A percentile compares a stretch with the other conserved stretches of the same genome.
Evolutionary conservation across 2,797 vertebrate species (phyloP).

Genomic region (Acestrorhynchus altus): DNA sequence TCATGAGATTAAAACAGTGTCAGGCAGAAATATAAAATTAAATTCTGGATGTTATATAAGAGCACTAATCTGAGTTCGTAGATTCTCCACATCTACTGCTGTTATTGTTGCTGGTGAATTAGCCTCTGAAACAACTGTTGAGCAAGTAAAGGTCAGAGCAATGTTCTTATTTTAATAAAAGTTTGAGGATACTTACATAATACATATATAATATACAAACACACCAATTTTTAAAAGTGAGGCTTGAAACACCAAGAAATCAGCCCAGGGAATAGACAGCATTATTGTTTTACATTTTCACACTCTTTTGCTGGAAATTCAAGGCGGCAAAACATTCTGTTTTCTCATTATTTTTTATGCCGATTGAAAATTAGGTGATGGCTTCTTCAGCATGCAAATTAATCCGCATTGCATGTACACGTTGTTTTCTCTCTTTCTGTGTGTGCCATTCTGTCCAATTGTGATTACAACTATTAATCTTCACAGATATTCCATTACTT

Average conservation of each 20-base stretch:
- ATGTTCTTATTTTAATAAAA: constrained; percentile 27
- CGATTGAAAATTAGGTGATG: background rate
- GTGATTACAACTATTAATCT: constrained; percentile 10
- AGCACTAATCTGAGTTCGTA: background rate
- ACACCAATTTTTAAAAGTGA: background rate
- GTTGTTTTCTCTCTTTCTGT: background rate
- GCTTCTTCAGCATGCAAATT: background rate
- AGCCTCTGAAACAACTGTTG: background rate
- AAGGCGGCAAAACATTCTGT: background rate
- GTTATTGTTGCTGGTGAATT: constrained; percentile 18
- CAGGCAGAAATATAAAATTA: constrained; percentile 14
- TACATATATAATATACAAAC: constrained; percentile 5
- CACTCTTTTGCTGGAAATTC: background rate
- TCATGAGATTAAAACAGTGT: background rate
- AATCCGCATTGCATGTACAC: background rate
- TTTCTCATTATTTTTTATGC: background rate
- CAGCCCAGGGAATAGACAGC: background rate
- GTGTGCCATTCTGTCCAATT: too few relatives aligned
- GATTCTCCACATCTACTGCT: constrained; percentile 15
- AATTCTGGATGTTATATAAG: constrained; percentile 17
- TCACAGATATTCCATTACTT: background rate
- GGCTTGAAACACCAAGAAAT: background rate
- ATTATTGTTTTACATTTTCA: background rate
- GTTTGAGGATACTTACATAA: constrained; percentile 25
- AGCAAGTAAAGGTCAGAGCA: constrained; percentile 43